Percentiles rank a stretch among this genome's conserved stretches.
Evolutionary conservation across 2,113 vertebrate genomes (phyloP).

Genomic region (Piaya cayana): DNA sequence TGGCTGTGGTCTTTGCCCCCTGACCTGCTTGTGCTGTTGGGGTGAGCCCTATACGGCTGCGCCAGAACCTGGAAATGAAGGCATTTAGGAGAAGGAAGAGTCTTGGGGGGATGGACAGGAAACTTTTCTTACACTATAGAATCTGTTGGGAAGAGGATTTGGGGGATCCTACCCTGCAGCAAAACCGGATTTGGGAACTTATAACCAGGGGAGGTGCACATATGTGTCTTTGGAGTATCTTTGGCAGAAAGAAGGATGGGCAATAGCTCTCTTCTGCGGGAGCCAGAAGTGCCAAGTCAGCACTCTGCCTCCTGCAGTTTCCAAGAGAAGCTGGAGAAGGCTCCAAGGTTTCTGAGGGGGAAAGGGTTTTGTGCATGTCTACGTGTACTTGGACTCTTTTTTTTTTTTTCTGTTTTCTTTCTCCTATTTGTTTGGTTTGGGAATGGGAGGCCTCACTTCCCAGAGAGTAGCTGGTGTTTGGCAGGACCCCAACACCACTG

Average conservation of each 20-base stretch:
- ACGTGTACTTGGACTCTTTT: not conserved
- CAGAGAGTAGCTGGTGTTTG: conserved; percentile 62
- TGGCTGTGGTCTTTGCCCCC: not conserved
- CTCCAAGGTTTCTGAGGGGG: not conserved
- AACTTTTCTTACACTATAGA: not conserved
- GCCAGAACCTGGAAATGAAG: not conserved
- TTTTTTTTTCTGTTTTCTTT: not conserved
- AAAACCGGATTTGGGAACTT: not conserved
- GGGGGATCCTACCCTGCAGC: not conserved
- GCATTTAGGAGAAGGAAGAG: not conserved
- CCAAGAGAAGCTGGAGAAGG: conserved; percentile 26
- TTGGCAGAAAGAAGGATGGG: not conserved
- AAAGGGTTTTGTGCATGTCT: not conserved
- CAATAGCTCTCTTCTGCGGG: not conserved
- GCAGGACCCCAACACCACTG: conserved; percentile 60
- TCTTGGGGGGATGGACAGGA: not conserved
- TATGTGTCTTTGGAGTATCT: not conserved
- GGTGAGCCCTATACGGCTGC: not conserved
- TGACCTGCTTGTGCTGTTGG: not conserved
- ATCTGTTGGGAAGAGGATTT: not conserved
- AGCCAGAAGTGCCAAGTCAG: conserved; percentile 65
- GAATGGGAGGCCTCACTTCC: conserved; percentile 53
- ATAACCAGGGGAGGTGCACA: not conserved
- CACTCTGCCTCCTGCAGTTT: not conserved
- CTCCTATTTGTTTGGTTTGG: conserved; percentile 63